Evolutionary conservation across 2,113 vertebrate genomes (phyloP).

Genomic region (Ageneiosus marmoratus): DNA sequence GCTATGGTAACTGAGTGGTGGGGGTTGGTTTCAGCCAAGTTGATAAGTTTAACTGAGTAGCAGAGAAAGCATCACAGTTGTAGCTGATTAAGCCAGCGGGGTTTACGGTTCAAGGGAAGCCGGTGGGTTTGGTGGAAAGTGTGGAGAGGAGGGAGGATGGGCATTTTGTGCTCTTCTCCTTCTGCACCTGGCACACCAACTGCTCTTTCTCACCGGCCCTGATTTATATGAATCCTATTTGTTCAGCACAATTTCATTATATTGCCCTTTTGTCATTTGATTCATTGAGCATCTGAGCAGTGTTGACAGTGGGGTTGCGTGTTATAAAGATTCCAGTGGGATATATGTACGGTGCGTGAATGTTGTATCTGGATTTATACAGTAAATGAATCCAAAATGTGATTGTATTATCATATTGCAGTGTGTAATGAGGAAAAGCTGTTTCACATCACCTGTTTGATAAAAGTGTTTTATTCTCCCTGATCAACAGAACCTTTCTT

Average conservation of each 20-base stretch:
- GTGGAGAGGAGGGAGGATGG: neutral
- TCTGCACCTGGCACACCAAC: conserved; percentile 36
- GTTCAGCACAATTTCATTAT: conserved; percentile 52
- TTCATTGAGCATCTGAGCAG: conserved; percentile 37
- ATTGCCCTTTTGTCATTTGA: conserved; percentile 49
- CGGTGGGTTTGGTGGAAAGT: neutral
- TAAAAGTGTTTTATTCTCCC: neutral
- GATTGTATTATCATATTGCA: neutral
- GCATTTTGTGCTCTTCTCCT: conserved; percentile 28
- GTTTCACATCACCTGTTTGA: neutral
- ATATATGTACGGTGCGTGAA: neutral
- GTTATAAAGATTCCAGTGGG: conserved; percentile 26
- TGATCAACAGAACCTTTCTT: neutral
- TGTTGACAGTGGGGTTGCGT: conserved; percentile 30
- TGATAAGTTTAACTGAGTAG: conserved; percentile 59
- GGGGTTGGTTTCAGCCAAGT: conserved; percentile 52
- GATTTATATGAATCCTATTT: conserved; percentile 47
- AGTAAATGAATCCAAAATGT: neutral
- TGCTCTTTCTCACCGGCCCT: conserved; percentile 33
- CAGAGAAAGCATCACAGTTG: conserved; percentile 52
- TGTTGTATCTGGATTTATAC: conserved; percentile 14
- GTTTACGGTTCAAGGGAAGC: conserved; percentile 47
- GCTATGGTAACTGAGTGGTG: conserved; percentile 60
- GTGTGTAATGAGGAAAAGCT: neutral
- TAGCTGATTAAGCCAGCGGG: conserved; percentile 54